A percentile compares a stretch with the other conserved stretches of the same genome.
Conservation (phyloP, 2,888 invertebrate species). For the Entomobrya multifasciata region DNA sequence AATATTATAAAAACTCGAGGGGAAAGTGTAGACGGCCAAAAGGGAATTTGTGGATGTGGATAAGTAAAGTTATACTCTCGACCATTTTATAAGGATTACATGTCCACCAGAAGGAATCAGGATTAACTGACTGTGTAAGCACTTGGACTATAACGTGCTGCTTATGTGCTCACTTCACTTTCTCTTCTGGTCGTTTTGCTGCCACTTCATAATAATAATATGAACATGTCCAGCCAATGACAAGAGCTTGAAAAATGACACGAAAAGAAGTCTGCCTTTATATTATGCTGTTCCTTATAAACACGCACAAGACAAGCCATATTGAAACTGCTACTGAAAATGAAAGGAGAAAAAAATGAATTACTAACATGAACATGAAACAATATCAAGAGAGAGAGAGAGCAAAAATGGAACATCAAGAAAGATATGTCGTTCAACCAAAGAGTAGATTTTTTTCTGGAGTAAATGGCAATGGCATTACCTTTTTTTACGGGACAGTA, state of each 20-base stretch:
- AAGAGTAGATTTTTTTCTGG: neutral
- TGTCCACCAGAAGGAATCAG: neutral
- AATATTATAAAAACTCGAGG: no score
- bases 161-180: neutral
- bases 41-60: neutral
- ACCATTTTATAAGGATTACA: slow-evolving; percentile 4
- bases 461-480: neutral
- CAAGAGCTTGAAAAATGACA: slow-evolving; percentile 63
- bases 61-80: neutral
- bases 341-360: slow-evolving; percentile 4
- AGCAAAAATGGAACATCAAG: slow-evolving; percentile 36
- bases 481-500: no score
- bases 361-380: slow-evolving; percentile 21
- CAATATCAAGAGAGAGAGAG: no score
- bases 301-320: neutral
- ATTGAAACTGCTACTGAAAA: neutral
- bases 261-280: neutral
- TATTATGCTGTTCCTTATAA: neutral
- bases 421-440: neutral
- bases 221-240: slow-evolving; percentile 54
- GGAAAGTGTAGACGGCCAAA: neutral
- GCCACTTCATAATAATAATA: slow-evolving; percentile 16
- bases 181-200: neutral
- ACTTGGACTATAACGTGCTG: neutral
- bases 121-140: slow-evolving; percentile 13